Evolutionary conservation across 23 tunicate genomes (phyloP), one percentile per base, ranked within the genome.

Genomic region (Ascidia mentula): DNA sequence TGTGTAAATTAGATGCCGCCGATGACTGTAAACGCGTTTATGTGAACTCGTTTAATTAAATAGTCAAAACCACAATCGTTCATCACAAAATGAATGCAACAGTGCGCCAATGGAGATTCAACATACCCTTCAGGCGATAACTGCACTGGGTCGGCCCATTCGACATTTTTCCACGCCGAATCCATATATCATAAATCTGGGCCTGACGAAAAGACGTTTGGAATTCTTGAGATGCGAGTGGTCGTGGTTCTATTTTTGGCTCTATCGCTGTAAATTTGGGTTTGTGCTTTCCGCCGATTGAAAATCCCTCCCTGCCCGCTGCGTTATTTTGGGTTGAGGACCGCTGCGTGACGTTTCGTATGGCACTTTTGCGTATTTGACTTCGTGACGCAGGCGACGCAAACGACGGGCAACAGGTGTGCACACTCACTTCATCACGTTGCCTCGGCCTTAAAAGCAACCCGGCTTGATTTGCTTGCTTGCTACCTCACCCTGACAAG

Each of bases 261-360:
- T 53, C 65, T n/a, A 53, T 26, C 65, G 65, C 7, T 20, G 65
- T n/a, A n/a, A n/a, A n/a, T n/a, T 20, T 28, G 12, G 65, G 24
- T 53, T 53, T 53, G 22, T 5, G 24, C 65, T 26, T 20, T 53
- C 65, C 28, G 24, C 65, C 24, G 13, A 9, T n/a, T 20, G 65
- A 26, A 53, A 53, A 28, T 53, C 65, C 24, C 65, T 53, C 65
- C 65, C 13, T 26, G 65, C 65, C 65, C 24, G 65, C 24, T 28
- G 65, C 13, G 65, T 53, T 53, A 53, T 53, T 53, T 53, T 53
- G 65, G 65, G 65, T 53, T 28, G 65, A 53, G 65, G 65, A 28
- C 65, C 65, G 7, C 65, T 26, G 65, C 7, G 65, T 53, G 65
- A 53, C 65, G 65, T 53, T 53, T 53, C 65, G 13, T 53, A 53